These are phyloP conservation scores for Bradypodion ventrale DNA, from an alignment of 2,797 vertebrate species.

Conservation along the genomic window DNA sequence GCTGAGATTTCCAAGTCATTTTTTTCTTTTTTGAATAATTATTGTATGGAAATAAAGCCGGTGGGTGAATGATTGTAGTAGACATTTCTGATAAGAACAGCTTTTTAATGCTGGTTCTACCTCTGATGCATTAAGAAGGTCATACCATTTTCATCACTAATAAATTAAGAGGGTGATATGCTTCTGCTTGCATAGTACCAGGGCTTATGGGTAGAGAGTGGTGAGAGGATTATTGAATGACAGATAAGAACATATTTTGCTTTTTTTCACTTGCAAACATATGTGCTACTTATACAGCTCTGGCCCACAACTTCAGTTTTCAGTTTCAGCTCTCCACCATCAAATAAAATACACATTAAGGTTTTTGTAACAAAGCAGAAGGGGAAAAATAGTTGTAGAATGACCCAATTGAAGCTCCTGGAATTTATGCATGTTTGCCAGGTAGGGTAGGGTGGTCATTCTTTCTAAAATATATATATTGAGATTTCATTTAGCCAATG, in stretches of 20 bases:
- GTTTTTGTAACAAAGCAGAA: not conserved
- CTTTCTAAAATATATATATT: not conserved
- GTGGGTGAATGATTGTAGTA: not conserved
- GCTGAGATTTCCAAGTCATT: slow-evolving; percentile 21
- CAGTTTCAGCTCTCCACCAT: slow-evolving; percentile 6
- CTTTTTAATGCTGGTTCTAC: slow-evolving; percentile 10
- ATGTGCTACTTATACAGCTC: not conserved
- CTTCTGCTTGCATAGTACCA: not conserved
- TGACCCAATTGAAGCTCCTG: slow-evolving; percentile 9
- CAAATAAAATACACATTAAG: not conserved
- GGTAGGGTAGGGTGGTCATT: not conserved
- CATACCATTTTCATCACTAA: not conserved
- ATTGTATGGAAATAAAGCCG: not conserved
- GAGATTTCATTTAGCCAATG: slow-evolving; percentile 21
- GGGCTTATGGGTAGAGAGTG: not conserved
- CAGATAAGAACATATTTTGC: not conserved
- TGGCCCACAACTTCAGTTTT: not conserved
- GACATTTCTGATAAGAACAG: not conserved
- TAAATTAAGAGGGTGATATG: not conserved
- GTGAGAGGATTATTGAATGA: not conserved
- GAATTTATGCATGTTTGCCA: not conserved
- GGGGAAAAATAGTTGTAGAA: not conserved
- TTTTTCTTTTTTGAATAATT: not conserved
- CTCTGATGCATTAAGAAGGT: rapidly evolving
- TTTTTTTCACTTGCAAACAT: not conserved